phyloP scores from a whole-genome alignment of 2,113 vertebrate species.

The Python bivittatus region DNA sequence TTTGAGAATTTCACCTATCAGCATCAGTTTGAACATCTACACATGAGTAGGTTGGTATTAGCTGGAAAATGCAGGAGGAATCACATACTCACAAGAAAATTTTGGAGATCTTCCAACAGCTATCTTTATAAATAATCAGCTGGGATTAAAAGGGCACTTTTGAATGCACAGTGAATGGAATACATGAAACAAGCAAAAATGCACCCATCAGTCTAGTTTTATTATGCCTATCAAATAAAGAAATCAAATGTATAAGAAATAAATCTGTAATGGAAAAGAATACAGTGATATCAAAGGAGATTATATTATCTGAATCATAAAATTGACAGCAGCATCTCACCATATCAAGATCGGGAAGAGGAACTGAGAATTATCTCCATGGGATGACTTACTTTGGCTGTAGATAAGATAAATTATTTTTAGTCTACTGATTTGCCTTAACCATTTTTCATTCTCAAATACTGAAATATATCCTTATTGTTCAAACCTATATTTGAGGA shows the following conservation, averaged over 20 bases:
- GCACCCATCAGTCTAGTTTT: not conserved
- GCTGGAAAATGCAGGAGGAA: conserved; percentile 32
- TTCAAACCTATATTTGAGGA: not conserved
- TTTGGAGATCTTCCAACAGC: conserved; percentile 5
- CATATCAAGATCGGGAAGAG: not conserved
- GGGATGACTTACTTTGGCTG: not conserved
- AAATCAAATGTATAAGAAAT: conserved; percentile 6
- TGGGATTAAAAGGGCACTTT: conserved; percentile 17
- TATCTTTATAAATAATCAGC: not conserved
- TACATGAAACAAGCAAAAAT: not conserved
- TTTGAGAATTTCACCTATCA: not conserved
- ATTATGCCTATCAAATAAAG: conserved; percentile 4
- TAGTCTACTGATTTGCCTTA: not conserved
- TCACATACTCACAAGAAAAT: conserved; percentile 2
- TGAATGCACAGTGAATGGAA: not conserved
- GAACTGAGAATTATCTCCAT: not conserved
- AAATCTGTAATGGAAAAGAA: not conserved
- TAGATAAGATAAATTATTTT: not conserved
- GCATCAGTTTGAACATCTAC: not conserved
- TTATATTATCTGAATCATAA: not conserved
- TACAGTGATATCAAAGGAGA: not conserved
- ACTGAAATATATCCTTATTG: not conserved
- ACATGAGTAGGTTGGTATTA: not conserved
- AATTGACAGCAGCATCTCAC: not conserved
- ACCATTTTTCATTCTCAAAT: not conserved